Percentiles rank a stretch among this genome's conserved stretches.
phyloP scores from a whole-genome alignment of 2,888 invertebrate species.

The Stegophylla sp. region DNA sequence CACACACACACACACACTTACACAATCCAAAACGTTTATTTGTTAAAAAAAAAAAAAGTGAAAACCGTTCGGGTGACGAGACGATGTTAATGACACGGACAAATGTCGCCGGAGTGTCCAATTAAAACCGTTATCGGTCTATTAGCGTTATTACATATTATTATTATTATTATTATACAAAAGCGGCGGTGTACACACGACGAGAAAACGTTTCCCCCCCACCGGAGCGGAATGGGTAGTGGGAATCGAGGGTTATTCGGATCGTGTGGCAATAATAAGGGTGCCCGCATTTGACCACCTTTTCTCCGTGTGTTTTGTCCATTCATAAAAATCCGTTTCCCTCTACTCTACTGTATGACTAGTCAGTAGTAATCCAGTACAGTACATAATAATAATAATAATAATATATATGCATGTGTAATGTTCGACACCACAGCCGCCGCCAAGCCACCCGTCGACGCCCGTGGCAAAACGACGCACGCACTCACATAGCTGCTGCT shows the following conservation, averaged over 20 bases:
- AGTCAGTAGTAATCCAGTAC: too few species aligned
- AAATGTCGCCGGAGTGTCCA: not conserved
- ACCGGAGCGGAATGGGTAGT: not conserved
- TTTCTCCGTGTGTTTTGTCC: slow-evolving; percentile 14
- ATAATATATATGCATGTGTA: slow-evolving; percentile 16
- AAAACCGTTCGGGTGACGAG: too few species aligned
- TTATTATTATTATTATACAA: too few species aligned
- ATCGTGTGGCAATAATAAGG: slow-evolving; percentile 31
- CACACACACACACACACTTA: too few species aligned
- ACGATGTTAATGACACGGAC: too few species aligned
- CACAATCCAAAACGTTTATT: too few species aligned
- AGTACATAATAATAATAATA: too few species aligned
- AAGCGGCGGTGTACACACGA: not conserved
- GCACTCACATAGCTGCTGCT: not conserved
- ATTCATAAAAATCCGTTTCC: slow-evolving; percentile 51
- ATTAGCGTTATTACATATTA: not conserved
- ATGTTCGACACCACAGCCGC: slow-evolving; percentile 10
- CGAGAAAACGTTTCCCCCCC: slow-evolving; percentile 1
- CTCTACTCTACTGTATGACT: too few species aligned
- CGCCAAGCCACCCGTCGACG: not conserved
- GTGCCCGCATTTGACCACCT: slow-evolving; percentile 51
- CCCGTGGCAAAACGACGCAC: not conserved
- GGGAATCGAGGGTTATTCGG: slow-evolving; percentile 19
- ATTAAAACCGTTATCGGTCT: slow-evolving; percentile 46
- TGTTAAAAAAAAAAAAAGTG: too few species aligned